Percentiles rank a stretch among this genome's conserved stretches.
phyloP scores from a whole-genome alignment of 1,140 invertebrate genomes.

The Notospermus geniculatus region DNA sequence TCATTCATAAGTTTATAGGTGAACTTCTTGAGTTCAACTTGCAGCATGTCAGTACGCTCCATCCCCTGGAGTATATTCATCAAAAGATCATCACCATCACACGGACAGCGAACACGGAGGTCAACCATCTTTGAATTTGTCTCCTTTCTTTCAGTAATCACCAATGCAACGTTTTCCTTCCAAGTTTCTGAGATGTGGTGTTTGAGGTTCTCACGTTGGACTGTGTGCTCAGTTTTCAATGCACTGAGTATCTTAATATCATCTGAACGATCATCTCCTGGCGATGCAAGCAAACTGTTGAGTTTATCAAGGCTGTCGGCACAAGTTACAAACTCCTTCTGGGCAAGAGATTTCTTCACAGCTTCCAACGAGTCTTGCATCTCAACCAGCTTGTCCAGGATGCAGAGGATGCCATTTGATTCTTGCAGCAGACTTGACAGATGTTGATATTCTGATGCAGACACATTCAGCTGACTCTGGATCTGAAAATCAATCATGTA shows the following conservation, averaged over 20 bases:
- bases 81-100: constrained; percentile 15
- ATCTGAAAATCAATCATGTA: constrained; percentile 35
- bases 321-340: constrained; percentile 37
- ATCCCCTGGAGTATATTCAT: constrained; percentile 37
- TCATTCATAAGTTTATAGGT: constrained; percentile 38
- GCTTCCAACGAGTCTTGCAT: constrained; percentile 42
- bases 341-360: constrained; percentile 22
- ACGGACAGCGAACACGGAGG: not conserved
- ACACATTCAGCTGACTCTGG: constrained; percentile 48
- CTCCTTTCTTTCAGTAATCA: constrained; percentile 19
- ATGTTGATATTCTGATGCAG: constrained; percentile 47
- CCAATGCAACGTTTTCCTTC: constrained; percentile 43
- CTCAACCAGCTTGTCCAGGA: constrained; percentile 40
- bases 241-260: constrained; percentile 38
- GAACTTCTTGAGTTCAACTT: constrained; percentile 41
- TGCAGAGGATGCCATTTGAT: constrained; percentile 31
- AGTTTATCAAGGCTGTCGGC: constrained; percentile 34
- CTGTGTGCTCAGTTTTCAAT: constrained; percentile 38
- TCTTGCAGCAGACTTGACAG: constrained; percentile 42
- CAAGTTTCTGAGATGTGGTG: constrained; percentile 43
- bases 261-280: constrained; percentile 27
- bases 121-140: not conserved
- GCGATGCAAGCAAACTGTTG: constrained; percentile 27
- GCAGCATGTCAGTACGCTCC: constrained; percentile 38
- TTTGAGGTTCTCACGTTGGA: constrained; percentile 45